Base-by-base conservation (phyloP, 1,140 invertebrate genomes). In the Delia radicum region DNA sequence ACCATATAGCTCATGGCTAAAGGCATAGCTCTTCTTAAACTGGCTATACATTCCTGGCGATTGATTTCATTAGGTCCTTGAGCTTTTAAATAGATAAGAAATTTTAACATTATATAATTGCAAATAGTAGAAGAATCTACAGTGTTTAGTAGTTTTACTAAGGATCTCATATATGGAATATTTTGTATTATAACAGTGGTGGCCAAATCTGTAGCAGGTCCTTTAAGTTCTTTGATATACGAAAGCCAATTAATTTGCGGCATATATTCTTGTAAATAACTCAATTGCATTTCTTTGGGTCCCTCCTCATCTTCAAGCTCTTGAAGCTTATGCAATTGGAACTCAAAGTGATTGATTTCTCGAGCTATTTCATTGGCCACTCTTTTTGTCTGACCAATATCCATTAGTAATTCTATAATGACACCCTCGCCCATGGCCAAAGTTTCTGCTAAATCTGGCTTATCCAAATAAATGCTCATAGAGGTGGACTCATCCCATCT, bases 231-330 rank as follows among this genome's bases (percentile, higher is more conserved):
- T 3, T 76, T 71, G 48, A 85, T 76, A 29, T 81, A 82, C 2
- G 74, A n/a, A 0, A 80, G 63, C 83, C 83, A 85, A 2, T 78
- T 78, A 13, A 85, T 75, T 46, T 85, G 79, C 0, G 79, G 81
- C 75, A 85, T 73, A n/a, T 79, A 80, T 7, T 83, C 78, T 6
- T 77, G 79, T 48, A 85, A 31, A 42, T 85, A 85, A 13, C 82
- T 79, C 31, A 85, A 33, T 7, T 82, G 80, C 80, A 83, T 83
- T 63, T 85, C 83, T 42, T 79, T 81, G 5, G 82, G 63, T 0
- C 83, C 83, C 62, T 85, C 81, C 3, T 82, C 81, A 27, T 85
- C 83, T 65, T 85, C 83, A 27, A 85, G 61, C 8, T 83, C 80
- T 15, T 85, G 83, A 31, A 85, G 65, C 3, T 82, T 82, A 13